Base-by-base conservation (phyloP, 1,140 invertebrate species). In the Macrostomum lignano region DNA sequence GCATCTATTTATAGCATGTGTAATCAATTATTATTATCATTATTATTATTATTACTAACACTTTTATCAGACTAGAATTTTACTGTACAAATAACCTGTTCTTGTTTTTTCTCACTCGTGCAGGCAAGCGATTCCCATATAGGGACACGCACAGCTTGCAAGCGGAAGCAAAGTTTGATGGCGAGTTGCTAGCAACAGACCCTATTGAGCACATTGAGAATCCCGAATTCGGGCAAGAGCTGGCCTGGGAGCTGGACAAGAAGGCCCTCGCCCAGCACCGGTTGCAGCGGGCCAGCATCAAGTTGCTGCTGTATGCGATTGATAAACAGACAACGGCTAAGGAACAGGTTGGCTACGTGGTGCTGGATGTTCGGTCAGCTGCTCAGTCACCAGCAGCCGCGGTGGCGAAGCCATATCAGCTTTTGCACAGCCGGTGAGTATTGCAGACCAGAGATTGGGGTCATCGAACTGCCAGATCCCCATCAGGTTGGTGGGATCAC, bases 161-260 rank as follows among this genome's bases (percentile, higher is more conserved):
- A 5, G 26, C 26, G 15, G 26, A 28, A 28, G 26, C 26, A 15
- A 28, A 28, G 19, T 28, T 28, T 28, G 26, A 28, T 28, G 26
- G 26, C 9, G 61, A 64, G 43, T 38, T 59, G 7, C 41, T 64
- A 22, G 37, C 45, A 3, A 60, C 57, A 21, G 61, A 64, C 44
- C 55, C 57, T 19, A 49, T 61, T 7, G 41, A 49, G 22, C 58
- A 61, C 42, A 41, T 44, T 17, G 49, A 52, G 26, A 41, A 30
- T 17, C 57, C 59, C 19, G 46, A 58, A 32, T 51, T 63, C 31
- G 56, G 51, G 11, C 60, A 61, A 35, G 61, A 64, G 40, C 37
- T 64, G 20, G 61, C 59, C 13, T 64, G 62, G 59, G 58, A 62
- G 38, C 37, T 64, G 11, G 55, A 62, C 38, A 56, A 51, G 33